Evolutionary conservation across 2,113 vertebrate species (phyloP), one percentile per base, ranked within the genome.

Genomic region (Clarias magur): DNA sequence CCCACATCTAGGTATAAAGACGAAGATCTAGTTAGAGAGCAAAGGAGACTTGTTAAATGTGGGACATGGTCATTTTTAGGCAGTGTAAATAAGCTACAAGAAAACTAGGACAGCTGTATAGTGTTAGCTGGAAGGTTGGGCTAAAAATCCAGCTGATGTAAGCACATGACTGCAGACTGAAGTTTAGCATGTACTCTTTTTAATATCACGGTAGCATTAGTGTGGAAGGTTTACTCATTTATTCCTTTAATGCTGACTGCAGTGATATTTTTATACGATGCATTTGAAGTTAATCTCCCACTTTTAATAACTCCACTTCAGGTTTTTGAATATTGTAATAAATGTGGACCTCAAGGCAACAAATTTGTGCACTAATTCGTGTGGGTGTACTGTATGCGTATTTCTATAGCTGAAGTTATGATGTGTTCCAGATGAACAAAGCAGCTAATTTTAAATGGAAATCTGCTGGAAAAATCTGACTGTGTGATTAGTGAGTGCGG

Each of bases 361-460:
- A 54, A 6, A 53, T 67, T 85, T 79, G 62, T 56, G 34, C 42
- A 13, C 9, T n/a, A 62, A 38, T 38, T 38, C 34, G 65, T 42
- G 30, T 67, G 25, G 54, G 12, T 83, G 27, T 56, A 62, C 23
- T 60, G 21, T 19, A 23, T 82, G 63, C 23, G 38, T 34, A 30
- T n/a, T 13, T 17, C 15, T 48, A 3, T 75, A 75, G 13, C 53
- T 78, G 80, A 12, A 68, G 75, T 67, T 21, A 65, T 62, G 78
- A 87, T 87, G 82, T 73, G 70, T 67, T 85, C 60, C 57, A 82
- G 68, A 82, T 85, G 70, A 85, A 85, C 83, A 87, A 3, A 76
- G 76, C 60, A 78, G 42, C 82, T 87, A 75, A 89, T 87, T 89
- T 82, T 79, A 85, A 84, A 85, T 82, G 88, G 75, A 89, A 89